Percentiles rank a stretch among this genome's conserved stretches.
Evolutionary conservation across 2,797 vertebrate genomes (phyloP).

Genomic region (Chaunax sp.): DNA sequence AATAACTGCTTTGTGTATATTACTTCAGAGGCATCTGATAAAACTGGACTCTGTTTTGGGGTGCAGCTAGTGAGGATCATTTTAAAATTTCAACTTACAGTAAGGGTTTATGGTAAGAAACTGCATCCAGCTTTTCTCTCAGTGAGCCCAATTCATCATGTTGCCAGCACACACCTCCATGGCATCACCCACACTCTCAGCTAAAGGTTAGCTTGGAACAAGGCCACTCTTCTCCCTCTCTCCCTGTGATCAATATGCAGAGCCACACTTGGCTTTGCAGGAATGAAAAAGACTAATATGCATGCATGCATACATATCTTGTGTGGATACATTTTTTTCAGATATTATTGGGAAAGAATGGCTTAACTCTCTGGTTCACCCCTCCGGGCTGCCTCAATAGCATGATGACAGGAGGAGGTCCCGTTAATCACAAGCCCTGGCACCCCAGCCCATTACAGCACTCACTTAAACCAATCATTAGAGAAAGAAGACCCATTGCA

Average conservation of each 20-base stretch:
- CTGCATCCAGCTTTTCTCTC: constrained; percentile 40
- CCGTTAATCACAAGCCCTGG: constrained; percentile 64
- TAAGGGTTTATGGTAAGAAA: constrained; percentile 35
- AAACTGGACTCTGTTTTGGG: constrained; percentile 40
- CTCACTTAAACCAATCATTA: constrained; percentile 83
- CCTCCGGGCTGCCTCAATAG: constrained; percentile 32
- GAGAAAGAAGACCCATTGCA: constrained; percentile 74
- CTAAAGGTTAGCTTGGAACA: constrained; percentile 69
- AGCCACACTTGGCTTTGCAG: constrained; percentile 30
- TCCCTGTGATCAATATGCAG: constrained; percentile 49
- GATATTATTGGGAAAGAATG: constrained; percentile 24
- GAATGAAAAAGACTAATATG: constrained; percentile 32
- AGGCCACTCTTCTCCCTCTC: constrained; percentile 41
- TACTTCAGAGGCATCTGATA: constrained; percentile 57
- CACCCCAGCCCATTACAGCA: constrained; percentile 77
- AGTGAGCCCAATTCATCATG: constrained; percentile 61
- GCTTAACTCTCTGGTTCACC: constrained; percentile 19
- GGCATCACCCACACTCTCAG: constrained; percentile 52
- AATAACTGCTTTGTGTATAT: constrained; percentile 67
- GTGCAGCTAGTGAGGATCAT: constrained; percentile 21
- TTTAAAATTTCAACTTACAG: constrained; percentile 45
- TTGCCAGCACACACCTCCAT: constrained; percentile 51
- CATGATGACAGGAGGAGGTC: constrained; percentile 43
- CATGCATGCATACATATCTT: constrained; percentile 11
- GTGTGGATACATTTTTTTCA: constrained; percentile 15